phyloP scores from a whole-genome alignment of 1,140 invertebrate genomes.

The Drosophila repleta region DNA sequence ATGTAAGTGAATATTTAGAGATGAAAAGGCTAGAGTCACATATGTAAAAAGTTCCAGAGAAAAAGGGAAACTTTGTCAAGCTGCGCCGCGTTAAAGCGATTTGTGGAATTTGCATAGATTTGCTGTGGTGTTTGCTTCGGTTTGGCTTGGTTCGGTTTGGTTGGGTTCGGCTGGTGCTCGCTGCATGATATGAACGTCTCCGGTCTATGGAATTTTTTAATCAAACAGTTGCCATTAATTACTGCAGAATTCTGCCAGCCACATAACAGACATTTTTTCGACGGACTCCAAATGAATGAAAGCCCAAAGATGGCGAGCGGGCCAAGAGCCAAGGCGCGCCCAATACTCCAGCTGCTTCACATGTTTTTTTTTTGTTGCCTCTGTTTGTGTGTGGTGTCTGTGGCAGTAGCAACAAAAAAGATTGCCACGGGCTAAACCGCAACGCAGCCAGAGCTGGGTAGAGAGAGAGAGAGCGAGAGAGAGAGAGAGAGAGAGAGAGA shows the following conservation, averaged over 20 bases:
- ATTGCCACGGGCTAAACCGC: constrained; percentile 64
- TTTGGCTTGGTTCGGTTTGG: not conserved
- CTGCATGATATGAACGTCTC: constrained; percentile 10
- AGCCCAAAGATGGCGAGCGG: constrained; percentile 53
- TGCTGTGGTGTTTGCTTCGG: constrained; percentile 9
- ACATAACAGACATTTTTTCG: constrained; percentile 81
- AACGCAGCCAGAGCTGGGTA: constrained; percentile 24
- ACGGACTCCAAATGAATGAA: constrained; percentile 71
- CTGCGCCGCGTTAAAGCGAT: constrained; percentile 25
- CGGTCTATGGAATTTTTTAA: constrained; percentile 75
- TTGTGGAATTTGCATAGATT: constrained; percentile 68
- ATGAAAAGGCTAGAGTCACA: not conserved
- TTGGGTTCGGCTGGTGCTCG: not conserved
- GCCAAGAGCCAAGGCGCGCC: constrained; percentile 39
- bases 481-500: not conserved
- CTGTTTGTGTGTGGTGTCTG: constrained; percentile 15
- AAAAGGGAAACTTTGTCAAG: not conserved
- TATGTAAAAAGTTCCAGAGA: not conserved
- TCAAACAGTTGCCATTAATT: constrained; percentile 83
- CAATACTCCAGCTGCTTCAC: not conserved
- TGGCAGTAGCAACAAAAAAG: constrained; percentile 29
- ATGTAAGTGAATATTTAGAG: no score
- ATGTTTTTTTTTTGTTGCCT: constrained; percentile 29
- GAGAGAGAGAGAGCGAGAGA: constrained; percentile 4
- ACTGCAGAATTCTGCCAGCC: constrained; percentile 80